These are phyloP conservation scores for Tribolium freemani DNA, from an alignment of 2,888 invertebrate species.

Conservation along the genomic window DNA sequence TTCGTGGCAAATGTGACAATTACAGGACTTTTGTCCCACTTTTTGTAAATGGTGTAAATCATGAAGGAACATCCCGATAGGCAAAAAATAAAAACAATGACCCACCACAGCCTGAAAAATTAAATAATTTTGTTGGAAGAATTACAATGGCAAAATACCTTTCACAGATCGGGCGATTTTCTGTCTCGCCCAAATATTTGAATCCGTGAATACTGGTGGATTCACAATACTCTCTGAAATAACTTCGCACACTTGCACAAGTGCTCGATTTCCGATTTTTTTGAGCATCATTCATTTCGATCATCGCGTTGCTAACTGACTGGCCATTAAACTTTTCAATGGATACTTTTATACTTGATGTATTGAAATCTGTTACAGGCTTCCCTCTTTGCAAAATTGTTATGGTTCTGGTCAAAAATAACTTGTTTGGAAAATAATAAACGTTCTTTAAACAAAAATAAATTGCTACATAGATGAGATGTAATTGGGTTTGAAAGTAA, in stretches of 20 bases:
- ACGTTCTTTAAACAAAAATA: too few relatives aligned
- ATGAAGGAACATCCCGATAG: conserved; percentile 73
- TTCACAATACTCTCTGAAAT: background rate
- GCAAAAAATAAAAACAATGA: conserved; percentile 73
- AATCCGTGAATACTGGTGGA: conserved; percentile 58
- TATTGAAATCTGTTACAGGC: too few relatives aligned
- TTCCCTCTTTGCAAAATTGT: too few relatives aligned
- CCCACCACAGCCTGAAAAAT: conserved; percentile 75
- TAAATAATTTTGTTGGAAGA: background rate
- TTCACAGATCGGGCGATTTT: conserved; percentile 54
- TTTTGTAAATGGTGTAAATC: conserved; percentile 77
- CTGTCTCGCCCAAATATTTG: conserved; percentile 56
- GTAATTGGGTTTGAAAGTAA: too few relatives aligned
- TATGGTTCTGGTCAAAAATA: too few relatives aligned
- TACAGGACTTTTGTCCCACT: conserved; percentile 80
- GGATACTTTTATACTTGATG: too few relatives aligned
- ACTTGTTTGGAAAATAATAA: too few relatives aligned
- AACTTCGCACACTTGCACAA: background rate
- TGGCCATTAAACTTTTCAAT: too few relatives aligned
- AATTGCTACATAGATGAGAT: too few relatives aligned
- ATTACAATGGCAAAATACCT: conserved; percentile 43
- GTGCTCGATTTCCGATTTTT: too few relatives aligned
- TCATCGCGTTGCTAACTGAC: too few relatives aligned
- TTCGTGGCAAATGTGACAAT: conserved; percentile 82
- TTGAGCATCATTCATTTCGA: too few relatives aligned